phyloP scores from a whole-genome alignment of 2,888 invertebrate species.

The Nomada hirtipes region DNA sequence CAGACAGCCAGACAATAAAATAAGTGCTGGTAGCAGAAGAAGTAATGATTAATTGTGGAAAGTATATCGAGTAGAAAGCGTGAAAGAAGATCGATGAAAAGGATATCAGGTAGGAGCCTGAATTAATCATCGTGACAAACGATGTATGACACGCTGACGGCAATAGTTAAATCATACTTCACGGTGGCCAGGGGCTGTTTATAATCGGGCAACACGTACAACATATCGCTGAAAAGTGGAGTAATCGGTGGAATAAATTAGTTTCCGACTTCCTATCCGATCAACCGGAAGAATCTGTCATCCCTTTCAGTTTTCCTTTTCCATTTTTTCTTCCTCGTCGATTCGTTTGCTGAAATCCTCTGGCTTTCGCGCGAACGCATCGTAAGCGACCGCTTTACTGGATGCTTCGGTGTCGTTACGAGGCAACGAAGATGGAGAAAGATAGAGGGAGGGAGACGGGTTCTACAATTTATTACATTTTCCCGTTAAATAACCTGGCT shows the following conservation, averaged over 20 bases:
- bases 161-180: constrained; percentile 52
- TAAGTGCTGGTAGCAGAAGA: not conserved
- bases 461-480: constrained; percentile 64
- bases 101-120: constrained; percentile 40
- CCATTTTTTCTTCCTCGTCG: not conserved
- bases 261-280: constrained; percentile 40
- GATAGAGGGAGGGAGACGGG: constrained; percentile 17
- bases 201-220: constrained; percentile 28
- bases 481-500: constrained; percentile 61
- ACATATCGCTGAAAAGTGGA: not conserved
- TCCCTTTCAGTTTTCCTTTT: not conserved
- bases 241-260: constrained; percentile 37
- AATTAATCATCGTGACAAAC: constrained; percentile 53
- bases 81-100: constrained; percentile 52
- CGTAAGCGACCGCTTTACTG: constrained; percentile 28
- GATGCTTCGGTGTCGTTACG: constrained; percentile 52
- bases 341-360: constrained; percentile 16
- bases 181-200: constrained; percentile 14
- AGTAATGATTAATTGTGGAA: constrained; percentile 45
- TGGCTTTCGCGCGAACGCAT: constrained; percentile 27
- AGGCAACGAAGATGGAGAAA: not conserved
- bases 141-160: constrained; percentile 34
- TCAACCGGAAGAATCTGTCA: constrained; percentile 24
- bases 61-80: constrained; percentile 46
- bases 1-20: not conserved